These are phyloP conservation scores for Apodemia duryi DNA, from an alignment of 2,888 invertebrate species.

Conservation along the genomic window DNA sequence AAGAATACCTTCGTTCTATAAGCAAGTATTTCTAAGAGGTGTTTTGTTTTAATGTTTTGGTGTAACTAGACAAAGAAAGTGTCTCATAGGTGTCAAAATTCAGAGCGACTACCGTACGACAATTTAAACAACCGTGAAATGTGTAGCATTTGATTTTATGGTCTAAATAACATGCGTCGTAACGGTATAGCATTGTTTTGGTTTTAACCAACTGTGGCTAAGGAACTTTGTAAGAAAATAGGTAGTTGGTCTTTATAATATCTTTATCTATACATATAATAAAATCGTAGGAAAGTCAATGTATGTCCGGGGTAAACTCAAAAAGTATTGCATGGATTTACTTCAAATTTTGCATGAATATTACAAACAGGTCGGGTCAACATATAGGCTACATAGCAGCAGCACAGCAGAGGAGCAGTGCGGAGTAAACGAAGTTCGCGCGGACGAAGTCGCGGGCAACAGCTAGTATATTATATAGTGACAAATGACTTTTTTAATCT, in stretches of 20 bases:
- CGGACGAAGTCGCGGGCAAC: no score
- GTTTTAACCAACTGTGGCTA: background rate
- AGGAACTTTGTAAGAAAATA: background rate
- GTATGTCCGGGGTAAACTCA: no score
- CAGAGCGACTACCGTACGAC: conserved; percentile 37
- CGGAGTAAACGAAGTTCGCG: no score
- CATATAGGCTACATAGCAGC: no score
- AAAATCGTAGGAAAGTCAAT: no score
- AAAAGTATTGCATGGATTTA: no score
- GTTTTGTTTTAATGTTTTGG: conserved; percentile 39
- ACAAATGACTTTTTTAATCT: background rate
- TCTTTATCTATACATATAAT: no score
- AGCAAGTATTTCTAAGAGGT: conserved; percentile 42
- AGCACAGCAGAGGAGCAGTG: no score
- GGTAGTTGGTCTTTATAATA: background rate
- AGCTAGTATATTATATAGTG: no score
- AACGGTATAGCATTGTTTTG: conserved; percentile 4
- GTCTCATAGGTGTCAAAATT: conserved; percentile 29
- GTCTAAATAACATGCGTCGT: conserved; percentile 7
- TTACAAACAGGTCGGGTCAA: no score
- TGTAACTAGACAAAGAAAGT: conserved; percentile 26
- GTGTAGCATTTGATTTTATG: conserved; percentile 31
- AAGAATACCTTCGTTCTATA: conserved; percentile 31
- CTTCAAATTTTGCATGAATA: no score
- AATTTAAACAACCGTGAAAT: conserved; percentile 33